Conservation (phyloP, 2,113 vertebrate genomes). For the Eurypyga helias region DNA sequence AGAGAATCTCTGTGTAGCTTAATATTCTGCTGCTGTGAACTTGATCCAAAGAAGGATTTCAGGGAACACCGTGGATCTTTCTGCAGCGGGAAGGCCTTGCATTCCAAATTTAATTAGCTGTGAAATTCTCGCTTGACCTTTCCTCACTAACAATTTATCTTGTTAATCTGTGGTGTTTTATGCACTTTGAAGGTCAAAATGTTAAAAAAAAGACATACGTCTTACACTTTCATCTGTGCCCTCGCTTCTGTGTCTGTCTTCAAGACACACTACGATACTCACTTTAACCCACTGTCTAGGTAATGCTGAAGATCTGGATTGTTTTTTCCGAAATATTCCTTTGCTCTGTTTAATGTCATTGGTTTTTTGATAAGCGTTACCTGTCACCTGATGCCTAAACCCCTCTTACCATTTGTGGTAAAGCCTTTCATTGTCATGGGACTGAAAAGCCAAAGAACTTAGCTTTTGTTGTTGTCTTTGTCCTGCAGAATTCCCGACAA, state of each 20-base stretch:
- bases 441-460: not conserved
- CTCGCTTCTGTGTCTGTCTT: not conserved
- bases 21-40: not conserved
- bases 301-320: not conserved
- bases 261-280: not conserved
- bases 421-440: not conserved
- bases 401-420: not conserved
- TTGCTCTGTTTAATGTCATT: not conserved
- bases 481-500: constrained; percentile 91
- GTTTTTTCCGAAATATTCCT: not conserved
- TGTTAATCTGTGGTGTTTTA: not conserved
- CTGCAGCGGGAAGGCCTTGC: not conserved
- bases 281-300: not conserved
- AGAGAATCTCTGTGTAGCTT: not conserved
- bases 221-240: not conserved
- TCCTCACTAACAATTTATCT: not conserved
- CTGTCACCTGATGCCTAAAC: not conserved
- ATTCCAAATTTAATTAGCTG: not conserved
- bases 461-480: not conserved
- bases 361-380: not conserved
- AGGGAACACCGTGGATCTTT: not conserved
- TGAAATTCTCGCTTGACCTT: not conserved
- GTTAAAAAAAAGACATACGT: not conserved
- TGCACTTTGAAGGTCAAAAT: not conserved
- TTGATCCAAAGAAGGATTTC: not conserved